These are phyloP conservation scores for Zygaena filipendulae DNA, from an alignment of 2,888 invertebrate species.

Conservation along the genomic window DNA sequence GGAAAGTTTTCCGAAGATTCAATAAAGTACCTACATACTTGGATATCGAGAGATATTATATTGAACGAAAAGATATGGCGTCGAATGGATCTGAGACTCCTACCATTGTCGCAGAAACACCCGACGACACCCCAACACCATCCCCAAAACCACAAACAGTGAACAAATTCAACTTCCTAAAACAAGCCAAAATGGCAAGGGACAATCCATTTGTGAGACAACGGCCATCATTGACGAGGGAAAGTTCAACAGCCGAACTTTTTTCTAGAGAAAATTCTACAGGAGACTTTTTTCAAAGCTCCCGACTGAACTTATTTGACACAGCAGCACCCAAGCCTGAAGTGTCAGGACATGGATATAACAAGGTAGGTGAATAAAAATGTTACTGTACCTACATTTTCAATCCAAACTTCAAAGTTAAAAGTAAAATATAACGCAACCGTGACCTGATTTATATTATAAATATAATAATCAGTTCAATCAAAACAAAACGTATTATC, in stretches of 20 bases:
- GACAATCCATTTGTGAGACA: conserved; percentile 46
- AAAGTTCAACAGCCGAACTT: conserved; percentile 49
- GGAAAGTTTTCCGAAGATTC: too few relatives aligned
- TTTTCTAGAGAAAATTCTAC: conserved; percentile 52
- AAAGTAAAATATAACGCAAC: too few relatives aligned
- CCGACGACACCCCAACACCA: conserved; percentile 35
- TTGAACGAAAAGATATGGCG: too few relatives aligned
- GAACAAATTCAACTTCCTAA: conserved; percentile 51
- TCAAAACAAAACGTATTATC: too few relatives aligned
- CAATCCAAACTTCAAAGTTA: too few relatives aligned
- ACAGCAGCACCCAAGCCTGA: conserved; percentile 50
- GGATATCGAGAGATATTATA: too few relatives aligned
- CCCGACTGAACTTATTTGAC: conserved; percentile 52
- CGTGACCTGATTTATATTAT: too few relatives aligned
- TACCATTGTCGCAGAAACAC: conserved; percentile 26
- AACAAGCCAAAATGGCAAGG: conserved; percentile 35
- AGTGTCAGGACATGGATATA: conserved; percentile 25
- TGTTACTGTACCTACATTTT: too few relatives aligned
- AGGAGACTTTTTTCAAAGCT: conserved; percentile 53
- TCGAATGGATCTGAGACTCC: conserved; percentile 23
- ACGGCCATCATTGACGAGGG: conserved; percentile 44
- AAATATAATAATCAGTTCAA: too few relatives aligned
- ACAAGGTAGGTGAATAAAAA: conserved; percentile 42
- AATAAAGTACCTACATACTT: too few relatives aligned
- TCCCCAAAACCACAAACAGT: conserved; percentile 31